Percentiles rank a stretch among this genome's conserved stretches.
These are phyloP conservation scores for Galago senegalensis DNA, from an alignment of 2,797 vertebrate species.

Conservation along the genomic window DNA sequence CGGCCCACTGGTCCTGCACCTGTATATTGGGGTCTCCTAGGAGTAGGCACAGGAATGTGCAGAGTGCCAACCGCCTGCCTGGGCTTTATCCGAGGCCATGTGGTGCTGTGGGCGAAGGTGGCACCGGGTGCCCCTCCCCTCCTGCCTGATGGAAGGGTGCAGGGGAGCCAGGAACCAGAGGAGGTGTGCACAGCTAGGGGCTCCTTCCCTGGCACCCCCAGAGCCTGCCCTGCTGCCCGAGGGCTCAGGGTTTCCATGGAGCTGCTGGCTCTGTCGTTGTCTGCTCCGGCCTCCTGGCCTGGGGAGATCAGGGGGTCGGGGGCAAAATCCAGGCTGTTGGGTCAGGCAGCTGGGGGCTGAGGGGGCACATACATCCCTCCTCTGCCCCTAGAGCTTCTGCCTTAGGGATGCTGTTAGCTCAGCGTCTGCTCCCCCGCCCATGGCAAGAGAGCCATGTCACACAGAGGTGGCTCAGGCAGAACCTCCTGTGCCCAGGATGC, in stretches of 20 bases:
- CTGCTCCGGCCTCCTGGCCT: slow-evolving; percentile 63
- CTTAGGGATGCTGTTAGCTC: background rate
- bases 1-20: rapidly evolving
- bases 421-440: background rate
- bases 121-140: background rate
- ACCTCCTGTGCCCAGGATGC: rapidly evolving
- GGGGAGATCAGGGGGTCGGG: slow-evolving; percentile 64
- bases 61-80: background rate
- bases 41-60: background rate
- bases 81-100: rapidly evolving
- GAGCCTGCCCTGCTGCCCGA: background rate
- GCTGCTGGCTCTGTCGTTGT: slow-evolving; percentile 63
- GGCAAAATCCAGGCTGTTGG: background rate
- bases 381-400: background rate
- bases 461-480: too few relatives aligned
- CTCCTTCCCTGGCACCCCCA: background rate
- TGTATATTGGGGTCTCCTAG: background rate
- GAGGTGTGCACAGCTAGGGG: background rate
- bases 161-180: background rate
- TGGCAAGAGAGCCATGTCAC: too few relatives aligned
- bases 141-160: background rate
- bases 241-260: slow-evolving; percentile 76
- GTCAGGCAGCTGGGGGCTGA: background rate
- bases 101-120: background rate
- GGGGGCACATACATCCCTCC: too few relatives aligned